Base-by-base conservation (phyloP, 2,888 invertebrate species). In the Tiliacea citrago region DNA sequence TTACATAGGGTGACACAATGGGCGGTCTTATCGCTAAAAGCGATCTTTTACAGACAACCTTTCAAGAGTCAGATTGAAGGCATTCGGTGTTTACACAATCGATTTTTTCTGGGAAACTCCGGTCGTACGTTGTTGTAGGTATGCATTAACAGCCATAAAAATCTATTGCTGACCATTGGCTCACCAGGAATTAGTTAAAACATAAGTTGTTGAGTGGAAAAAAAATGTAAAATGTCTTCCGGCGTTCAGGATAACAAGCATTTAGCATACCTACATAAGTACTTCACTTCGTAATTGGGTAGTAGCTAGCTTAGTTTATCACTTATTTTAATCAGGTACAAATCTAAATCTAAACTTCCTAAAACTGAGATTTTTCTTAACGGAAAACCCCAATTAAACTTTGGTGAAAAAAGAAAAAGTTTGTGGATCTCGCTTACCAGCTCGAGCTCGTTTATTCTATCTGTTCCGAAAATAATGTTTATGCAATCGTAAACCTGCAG, bases 331-430 rank as follows among this genome's bases (percentile, higher is more conserved):
- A 78, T n/a, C 47, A 13, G 2, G 29, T 21, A 39, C 16, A 29
- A 13, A 71, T 57, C 61, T 45, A 18, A 60, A 9, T 7, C 29
- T 24, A 78, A 62, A 71, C 71, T 57, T 72, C 42, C 29, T 57
- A 63, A 80, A 45, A 61, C 60, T 24, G 2, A 24, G 55, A 66
- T 49, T 66, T n/a, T 62, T 73, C 55, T 49, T 61, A 57, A 45
- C 35, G 42, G 24, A 51, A 60, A 83, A 79, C 70, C 18, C 70
- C 74, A 68, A 83, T 83, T 74, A 60, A 70, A 79, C 51, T 70
- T 76, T 53, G 12, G 35, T 67, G 45, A 51, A 61, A 65, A 66
- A 35, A 21, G 13, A 13, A 13, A 18, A 69, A 74, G 55, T 67
- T 83, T 42, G n/a, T 24, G n/a, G 12, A 10, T 13, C 49, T 53